A percentile compares a stretch with the other conserved stretches of the same genome.
phyloP scores from a whole-genome alignment of 2,113 vertebrate genomes.

The Anser cygnoides region DNA sequence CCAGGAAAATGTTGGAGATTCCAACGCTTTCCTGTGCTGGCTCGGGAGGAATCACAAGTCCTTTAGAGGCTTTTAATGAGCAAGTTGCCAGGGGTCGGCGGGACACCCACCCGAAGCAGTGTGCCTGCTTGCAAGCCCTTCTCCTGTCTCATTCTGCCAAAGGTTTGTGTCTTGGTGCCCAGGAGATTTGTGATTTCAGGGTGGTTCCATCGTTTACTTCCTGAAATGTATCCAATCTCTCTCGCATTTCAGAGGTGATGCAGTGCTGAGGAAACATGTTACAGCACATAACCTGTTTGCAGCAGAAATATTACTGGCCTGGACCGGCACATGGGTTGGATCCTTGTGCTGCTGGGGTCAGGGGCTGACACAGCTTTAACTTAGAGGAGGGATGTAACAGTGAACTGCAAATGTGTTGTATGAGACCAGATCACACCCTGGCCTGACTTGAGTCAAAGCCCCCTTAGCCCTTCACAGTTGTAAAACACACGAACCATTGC shows the following conservation, averaged over 20 bases:
- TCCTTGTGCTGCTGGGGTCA: not conserved
- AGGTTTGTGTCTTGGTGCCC: not conserved
- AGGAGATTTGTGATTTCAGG: not conserved
- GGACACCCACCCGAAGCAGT: not conserved
- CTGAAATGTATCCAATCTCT: slow-evolving; percentile 6
- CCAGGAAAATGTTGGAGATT: slow-evolving; percentile 33
- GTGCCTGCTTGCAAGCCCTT: not conserved
- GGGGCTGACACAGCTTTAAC: not conserved
- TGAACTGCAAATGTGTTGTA: not conserved
- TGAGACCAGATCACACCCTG: not conserved
- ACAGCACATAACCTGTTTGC: not conserved
- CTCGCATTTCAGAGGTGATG: not conserved
- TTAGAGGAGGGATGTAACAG: too few species aligned
- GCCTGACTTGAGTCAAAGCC: not conserved
- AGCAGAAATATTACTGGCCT: not conserved
- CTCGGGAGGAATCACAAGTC: not conserved
- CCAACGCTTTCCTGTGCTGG: slow-evolving; percentile 22
- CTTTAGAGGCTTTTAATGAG: slow-evolving; percentile 31
- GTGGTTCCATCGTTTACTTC: not conserved
- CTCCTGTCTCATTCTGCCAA: not conserved
- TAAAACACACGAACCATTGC: not conserved
- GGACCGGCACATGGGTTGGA: not conserved
- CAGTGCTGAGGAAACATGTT: not conserved
- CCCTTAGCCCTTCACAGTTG: not conserved
- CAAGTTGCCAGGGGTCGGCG: not conserved